phyloP scores from a whole-genome alignment of 2,113 vertebrate genomes.

The Protomyctophum bolini region DNA sequence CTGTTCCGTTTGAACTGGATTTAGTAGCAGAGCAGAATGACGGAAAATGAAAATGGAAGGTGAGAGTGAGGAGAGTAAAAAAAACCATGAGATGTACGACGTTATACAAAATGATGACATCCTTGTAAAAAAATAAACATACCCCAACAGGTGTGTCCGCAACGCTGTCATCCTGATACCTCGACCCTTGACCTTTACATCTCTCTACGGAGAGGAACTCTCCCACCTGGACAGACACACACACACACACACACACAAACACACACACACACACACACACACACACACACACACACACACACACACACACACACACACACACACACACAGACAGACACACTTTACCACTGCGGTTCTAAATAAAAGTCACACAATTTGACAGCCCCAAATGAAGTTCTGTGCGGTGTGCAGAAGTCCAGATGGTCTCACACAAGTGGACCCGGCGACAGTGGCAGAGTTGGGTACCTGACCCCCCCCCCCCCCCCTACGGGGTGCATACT shows the following conservation, averaged over 20 bases:
- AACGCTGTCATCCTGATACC: slow-evolving; percentile 71
- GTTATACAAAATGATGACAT: slow-evolving; percentile 5
- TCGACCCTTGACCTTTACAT: slow-evolving; percentile 67
- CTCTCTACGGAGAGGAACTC: slow-evolving; percentile 75
- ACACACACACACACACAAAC: slow-evolving; percentile 5
- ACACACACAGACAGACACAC: not conserved
- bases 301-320: slow-evolving; percentile 6
- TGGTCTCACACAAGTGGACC: not conserved
- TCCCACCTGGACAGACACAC: slow-evolving; percentile 50
- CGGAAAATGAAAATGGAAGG: slow-evolving; percentile 22
- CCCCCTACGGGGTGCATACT: too few species aligned
- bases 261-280: slow-evolving; percentile 6
- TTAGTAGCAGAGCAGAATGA: slow-evolving; percentile 23
- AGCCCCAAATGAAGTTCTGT: slow-evolving; percentile 5
- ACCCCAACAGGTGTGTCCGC: slow-evolving; percentile 67
- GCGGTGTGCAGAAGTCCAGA: not conserved
- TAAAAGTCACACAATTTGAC: slow-evolving; percentile 11
- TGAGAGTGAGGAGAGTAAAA: slow-evolving; percentile 17
- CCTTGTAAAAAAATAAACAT: slow-evolving; percentile 44
- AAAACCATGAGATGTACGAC: not conserved
- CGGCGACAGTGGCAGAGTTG: not conserved
- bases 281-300: slow-evolving; percentile 1
- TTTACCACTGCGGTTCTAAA: not conserved
- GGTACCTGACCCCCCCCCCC: too few species aligned
- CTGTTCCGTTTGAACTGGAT: slow-evolving; percentile 36